Base-by-base conservation (phyloP, 2,888 invertebrate genomes). In the Galeruca laticollis region DNA sequence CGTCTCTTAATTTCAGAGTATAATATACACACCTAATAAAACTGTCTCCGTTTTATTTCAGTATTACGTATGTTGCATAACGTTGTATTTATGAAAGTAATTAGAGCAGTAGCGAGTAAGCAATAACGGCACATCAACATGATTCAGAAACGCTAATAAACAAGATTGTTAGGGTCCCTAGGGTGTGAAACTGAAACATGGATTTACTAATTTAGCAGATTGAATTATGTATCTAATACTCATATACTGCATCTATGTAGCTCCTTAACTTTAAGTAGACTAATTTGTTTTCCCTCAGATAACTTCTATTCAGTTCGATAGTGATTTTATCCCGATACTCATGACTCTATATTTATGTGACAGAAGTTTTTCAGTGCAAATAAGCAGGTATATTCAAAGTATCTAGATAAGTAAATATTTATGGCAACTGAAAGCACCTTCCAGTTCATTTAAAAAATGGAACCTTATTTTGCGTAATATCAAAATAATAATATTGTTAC, bases 71-170 rank as follows among this genome's bases (percentile, higher is more conserved):
- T 56, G 15, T 33, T 18, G 31, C 13, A 47, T 11, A 65, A 49
- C 33, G n/a, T n/a, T 47, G 33, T 57, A 59, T 49, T 65, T 60
- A 66, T 66, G 60, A 15, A 60, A 35, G 59, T 51, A 66, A 66
- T 66, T 66, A 37, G 35, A 59, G 20, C 21, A 40, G 33, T 33
- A 31, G 31, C 20, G 26, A 47, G 60, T 51, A 51, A 49, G 61
- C 33, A 47, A 61, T 51, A 51, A 35, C 49, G 21, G 33, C 51
- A 51, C 51, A 52, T 62, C 62, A 62, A 52, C 62, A 43, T 62
- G 35, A 63, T 37, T 56, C 43, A 63, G 59, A 59, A 54, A 60
- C 47, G 49, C 59, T 66, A 66, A 66, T 66, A 66, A 66, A 66
- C 66, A 60, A 20, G 66, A 49, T 35, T 51, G 66, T 66, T 59